Evolutionary conservation across 2,888 invertebrate genomes (phyloP), one percentile per base, ranked within the genome.

Genomic region (Drosophila cracens): DNA sequence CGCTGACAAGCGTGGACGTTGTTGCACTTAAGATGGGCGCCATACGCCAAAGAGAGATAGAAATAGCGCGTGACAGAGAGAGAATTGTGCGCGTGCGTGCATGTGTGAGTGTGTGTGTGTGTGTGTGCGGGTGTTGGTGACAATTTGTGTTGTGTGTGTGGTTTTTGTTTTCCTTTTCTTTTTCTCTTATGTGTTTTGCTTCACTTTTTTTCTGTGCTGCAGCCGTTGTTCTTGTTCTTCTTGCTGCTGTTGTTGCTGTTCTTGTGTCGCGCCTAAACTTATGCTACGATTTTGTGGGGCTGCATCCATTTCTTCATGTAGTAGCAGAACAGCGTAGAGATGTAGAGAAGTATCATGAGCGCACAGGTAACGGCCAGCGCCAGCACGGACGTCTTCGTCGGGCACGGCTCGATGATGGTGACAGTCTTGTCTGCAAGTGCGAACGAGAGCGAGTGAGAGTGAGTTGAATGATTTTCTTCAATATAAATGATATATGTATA

Each of bases 241-340:
- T 46, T 46, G 46, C 46, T 58, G 78, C 60, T 66, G 46, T 46
- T 65, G 16, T 11, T 49, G 56, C 49, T 52, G 51, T 27, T 25
- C 21, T 57, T 36, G n/a, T 51, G 78, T 59, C 53, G 56, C 71
- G 71, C 71, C 65, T 70, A 60, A 79, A 76, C 89, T 94, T 94
- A 96, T 91, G 95, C 94, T 94, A 97, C 95, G 93, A 96, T 96
- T 93, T 97, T 97, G 87, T 96, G 96, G 18, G 97, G 97, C 81
- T 96, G 95, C 93, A 97, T 94, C 97, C 97, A 98, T 93, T 97
- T 97, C 93, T 97, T 97, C 96, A 97, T 97, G 94, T 97, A 97
- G 94, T 98, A 98, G 93, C 97, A 97, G 94, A 98, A 97, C 89
- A 98, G 95, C 60, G 98, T 98, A 87, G 97, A 97, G 90, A 98